A percentile compares a stretch with the other conserved stretches of the same genome.
Evolutionary conservation across 1,140 invertebrate species (phyloP).

Genomic region (Druon quercuslanigerum): DNA sequence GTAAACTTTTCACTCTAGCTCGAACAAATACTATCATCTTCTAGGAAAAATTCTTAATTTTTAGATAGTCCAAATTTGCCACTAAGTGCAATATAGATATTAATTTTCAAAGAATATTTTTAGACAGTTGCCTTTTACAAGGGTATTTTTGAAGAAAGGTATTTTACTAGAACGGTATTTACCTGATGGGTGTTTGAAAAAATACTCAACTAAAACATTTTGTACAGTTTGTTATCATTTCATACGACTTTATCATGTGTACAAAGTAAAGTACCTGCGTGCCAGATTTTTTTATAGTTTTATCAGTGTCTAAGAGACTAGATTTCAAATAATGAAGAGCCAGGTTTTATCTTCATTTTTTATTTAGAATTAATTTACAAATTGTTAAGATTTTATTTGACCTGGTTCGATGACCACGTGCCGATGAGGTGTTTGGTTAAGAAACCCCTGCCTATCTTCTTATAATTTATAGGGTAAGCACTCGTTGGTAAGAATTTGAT

Average conservation of each 20-base stretch:
- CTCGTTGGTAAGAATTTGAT: slow-evolving; percentile 61
- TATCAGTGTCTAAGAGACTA: neutral
- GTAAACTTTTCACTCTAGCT: neutral
- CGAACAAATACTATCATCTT: neutral
- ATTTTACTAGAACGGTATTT: neutral
- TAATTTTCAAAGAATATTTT: neutral
- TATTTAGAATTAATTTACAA: neutral
- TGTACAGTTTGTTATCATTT: neutral
- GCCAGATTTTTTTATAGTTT: neutral
- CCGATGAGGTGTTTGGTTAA: slow-evolving; percentile 64
- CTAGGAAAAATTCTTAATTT: neutral
- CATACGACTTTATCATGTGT: neutral
- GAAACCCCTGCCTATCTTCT: slow-evolving; percentile 65
- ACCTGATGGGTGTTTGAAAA: neutral
- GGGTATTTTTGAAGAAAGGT: neutral
- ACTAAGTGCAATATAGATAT: too few species aligned
- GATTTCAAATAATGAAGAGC: too few species aligned
- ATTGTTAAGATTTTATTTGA: slow-evolving; percentile 12
- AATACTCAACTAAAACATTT: neutral
- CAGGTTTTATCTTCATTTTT: neutral
- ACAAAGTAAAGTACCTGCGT: neutral
- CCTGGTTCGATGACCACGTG: slow-evolving; percentile 25
- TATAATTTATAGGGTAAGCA: slow-evolving; percentile 74
- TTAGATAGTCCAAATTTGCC: neutral
- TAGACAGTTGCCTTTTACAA: neutral